Base-by-base conservation (phyloP, 2,888 invertebrate genomes). In the Calameuta idolon region DNA sequence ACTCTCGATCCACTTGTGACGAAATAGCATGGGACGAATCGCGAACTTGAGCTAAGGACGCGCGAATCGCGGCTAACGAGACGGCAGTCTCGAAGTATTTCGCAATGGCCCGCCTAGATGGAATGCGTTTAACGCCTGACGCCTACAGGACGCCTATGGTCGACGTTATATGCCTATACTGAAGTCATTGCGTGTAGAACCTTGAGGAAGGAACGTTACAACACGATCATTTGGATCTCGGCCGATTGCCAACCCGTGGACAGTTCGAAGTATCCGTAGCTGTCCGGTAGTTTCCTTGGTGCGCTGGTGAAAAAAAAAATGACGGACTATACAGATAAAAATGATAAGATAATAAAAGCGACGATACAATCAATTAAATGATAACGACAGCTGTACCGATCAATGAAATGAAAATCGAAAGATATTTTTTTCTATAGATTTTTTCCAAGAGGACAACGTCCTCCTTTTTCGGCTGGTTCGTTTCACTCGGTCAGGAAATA, bases 71-170 rank as follows among this genome's bases (percentile, higher is more conserved):
- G 86, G 87, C 86, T 90, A 90, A 90, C 89, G 86, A 90, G 89
- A 89, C 79, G 77, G 73, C 75, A 73, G 69, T 69, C 69, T 33
- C 31, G 15, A 69, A 33, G 82, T 84, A 80, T 90, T 90, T 90
- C 88, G 89, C 88, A 90, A 89, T 86, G 83, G 85, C 55, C 90
- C 91, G 91, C 90, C 90, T 88, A 89, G 89, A 83, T 89, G 91
- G 91, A 91, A 91, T 91, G 91, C 91, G 90, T 91, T 91, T 90
- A 91, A 90, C 90, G 89, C 88, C 89, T 85, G 84, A 91, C 91
- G 91, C 91, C 91, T 91, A 91, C 91, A 89, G 90, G 90, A 91
- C 90, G 90, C 90, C 89, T 88, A 87, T 86, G 85, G 84, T 83
- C 85, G 84, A 73, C 69, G 76, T 87, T 76, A 75, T 78, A 23